Evolutionary conservation across 2,797 vertebrate species (phyloP), one percentile per base, ranked within the genome.

Genomic region (Takifugu ocellatus): DNA sequence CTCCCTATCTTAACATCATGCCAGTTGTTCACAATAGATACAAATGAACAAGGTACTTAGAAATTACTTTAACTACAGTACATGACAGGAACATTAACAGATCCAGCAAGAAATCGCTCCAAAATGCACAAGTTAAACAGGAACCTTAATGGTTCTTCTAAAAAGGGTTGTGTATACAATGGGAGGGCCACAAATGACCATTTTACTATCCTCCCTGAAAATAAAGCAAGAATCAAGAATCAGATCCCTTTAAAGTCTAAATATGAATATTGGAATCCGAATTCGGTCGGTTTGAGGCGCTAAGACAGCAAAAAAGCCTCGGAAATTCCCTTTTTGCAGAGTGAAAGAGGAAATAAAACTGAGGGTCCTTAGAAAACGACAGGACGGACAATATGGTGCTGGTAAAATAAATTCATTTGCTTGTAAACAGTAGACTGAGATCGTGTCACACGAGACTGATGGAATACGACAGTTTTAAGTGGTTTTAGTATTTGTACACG

Each of bases 1-100:
- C 63, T 75, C 58, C 52, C 56, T 68, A 25, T 72, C 63, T 68
- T 72, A 69, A 78, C 56, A 75, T 69, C 73, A 81, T 81, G 75
- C 66, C 76, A 76, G 70, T 58, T 63, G 55, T 78, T 72, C 77
- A 85, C 73, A 76, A 75, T 61, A 70, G 61, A 72, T 66, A 71
- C 12, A 73, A 75, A 77, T 73, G 7, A 76, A 72, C 47, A 58
- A 73, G 55, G 64, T 63, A 84, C 71, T 74, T 66, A 70, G 36
- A 77, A 79, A 68, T 65, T 16, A 82, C 55, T 64, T 76, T 55
- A 70, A 76, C 77, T 56, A 76, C 59, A 48, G 77, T 55, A 76
- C 59, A 48, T 45, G 53, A 81, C 69, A 54, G 67, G 64, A 65
- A 84, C 51, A 51, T 51, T 60, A 73, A 74, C 46, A 65, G 59